Evolutionary conservation across 2,113 vertebrate species (phyloP), one percentile per base, ranked within the genome.

Genomic region (Triplophysa rosa): DNA sequence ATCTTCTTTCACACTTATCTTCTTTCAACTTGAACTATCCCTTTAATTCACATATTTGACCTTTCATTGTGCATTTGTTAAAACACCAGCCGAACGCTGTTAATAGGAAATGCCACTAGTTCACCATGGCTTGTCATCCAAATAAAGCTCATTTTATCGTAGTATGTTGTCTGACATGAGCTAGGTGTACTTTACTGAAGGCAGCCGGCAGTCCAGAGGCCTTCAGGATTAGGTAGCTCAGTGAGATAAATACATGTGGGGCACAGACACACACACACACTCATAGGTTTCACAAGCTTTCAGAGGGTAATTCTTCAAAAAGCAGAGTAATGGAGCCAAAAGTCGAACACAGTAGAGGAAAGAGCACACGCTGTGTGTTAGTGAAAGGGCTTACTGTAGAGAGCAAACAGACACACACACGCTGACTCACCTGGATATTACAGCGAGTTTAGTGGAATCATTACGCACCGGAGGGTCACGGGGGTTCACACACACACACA

Each of bases 221-320:
- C 37, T 17, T 58, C 26, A 58, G 69, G 7, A 67, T 23, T 3
- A 52, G 47, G 47, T 52, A 16, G 47, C 47, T 14, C 61, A 14
- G 8, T 62, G 13, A 29, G 16, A 65, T 37, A 65, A 24, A 62
- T 62, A 62, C 45, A 62, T 42, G 37, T 47, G 26, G 71, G 40
- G 9, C 58, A 74, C 58, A 74, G 58, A 73, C 17, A 47, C 40
- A 16, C 17, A 47, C 40, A 16, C 13, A 17, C 33, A 24, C 33
- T 21, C 29, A 21, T 11, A 56, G 19, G 54, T 33, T 61, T 61
- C 33, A 49, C 37, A 71, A 42, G 70, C 54, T 10, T 40, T 63
- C 42, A 74, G 33, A 63, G 40, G 58, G 9, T n/a, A 74, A 74
- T 74, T 73, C n/a, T 61, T 61, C 70, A 73, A 42, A 72, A 59